These are phyloP conservation scores for Antigone vipio DNA, from an alignment of 2,113 vertebrate genomes.

Conservation along the genomic window DNA sequence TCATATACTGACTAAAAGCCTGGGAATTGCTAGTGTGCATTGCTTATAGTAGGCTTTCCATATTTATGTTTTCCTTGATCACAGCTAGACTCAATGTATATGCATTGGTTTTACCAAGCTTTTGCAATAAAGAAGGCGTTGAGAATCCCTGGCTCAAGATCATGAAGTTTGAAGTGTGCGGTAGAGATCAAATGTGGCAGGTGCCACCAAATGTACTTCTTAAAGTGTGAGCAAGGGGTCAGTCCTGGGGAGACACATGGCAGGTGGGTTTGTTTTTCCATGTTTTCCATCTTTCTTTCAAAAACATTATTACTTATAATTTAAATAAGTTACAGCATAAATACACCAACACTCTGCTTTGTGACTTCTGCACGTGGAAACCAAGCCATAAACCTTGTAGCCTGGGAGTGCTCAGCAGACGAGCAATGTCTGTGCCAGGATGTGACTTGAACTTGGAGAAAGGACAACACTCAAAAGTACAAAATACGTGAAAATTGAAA, in stretches of 20 bases:
- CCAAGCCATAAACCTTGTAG: neutral
- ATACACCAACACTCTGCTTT: neutral
- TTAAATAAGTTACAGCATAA: neutral
- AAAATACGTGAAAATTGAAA: neutral
- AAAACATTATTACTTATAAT: neutral
- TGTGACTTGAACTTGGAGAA: neutral
- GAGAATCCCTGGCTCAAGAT: neutral
- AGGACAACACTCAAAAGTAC: too few relatives aligned
- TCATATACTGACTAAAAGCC: neutral
- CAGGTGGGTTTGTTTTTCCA: neutral
- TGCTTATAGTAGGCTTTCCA: neutral
- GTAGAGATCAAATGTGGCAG: neutral
- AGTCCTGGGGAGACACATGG: neutral
- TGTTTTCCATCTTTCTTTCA: neutral
- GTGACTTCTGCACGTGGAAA: neutral
- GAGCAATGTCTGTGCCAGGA: rapidly evolving
- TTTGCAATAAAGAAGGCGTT: neutral
- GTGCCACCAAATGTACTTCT: neutral
- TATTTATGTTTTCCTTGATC: neutral
- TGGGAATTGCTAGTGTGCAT: neutral
- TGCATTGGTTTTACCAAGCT: neutral
- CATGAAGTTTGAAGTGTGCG: neutral
- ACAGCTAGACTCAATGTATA: neutral
- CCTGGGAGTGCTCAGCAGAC: neutral
- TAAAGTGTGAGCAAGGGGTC: neutral